A percentile compares a stretch with the other conserved stretches of the same genome.
Evolutionary conservation across 1,140 invertebrate genomes (phyloP).

Genomic region (Lepidostoma basale): DNA sequence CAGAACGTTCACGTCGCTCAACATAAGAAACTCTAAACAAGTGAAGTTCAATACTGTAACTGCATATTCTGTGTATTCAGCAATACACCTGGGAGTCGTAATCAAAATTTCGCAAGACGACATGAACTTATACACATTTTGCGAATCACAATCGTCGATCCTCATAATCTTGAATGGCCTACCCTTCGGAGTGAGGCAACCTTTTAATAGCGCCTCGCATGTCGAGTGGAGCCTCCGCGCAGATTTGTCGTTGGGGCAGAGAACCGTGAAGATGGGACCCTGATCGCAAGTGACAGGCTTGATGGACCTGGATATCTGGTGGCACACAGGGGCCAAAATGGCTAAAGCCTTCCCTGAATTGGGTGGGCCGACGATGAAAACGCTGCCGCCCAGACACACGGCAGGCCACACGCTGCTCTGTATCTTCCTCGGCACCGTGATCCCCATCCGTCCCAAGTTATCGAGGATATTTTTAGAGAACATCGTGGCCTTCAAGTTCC

Average conservation of each 20-base stretch:
- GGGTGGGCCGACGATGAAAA: not conserved
- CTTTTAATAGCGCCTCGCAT: not conserved
- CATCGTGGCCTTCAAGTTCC: not conserved
- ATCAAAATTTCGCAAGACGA: not conserved
- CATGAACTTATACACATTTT: constrained; percentile 1
- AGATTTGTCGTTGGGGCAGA: not conserved
- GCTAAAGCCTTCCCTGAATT: not conserved
- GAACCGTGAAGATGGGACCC: not conserved
- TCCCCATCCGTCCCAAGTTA: constrained; percentile 2
- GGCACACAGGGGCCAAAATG: constrained; percentile 13
- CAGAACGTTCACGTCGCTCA: not conserved
- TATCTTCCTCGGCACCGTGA: not conserved
- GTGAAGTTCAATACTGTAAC: not conserved
- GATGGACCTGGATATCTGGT: not conserved
- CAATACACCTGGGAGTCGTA: constrained; percentile 3
- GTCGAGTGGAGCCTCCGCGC: not conserved
- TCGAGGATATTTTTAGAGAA: not conserved
- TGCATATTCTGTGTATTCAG: not conserved
- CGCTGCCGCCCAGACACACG: not conserved
- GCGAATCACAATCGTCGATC: constrained; percentile 7
- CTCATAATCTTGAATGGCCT: not conserved
- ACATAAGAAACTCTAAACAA: not conserved
- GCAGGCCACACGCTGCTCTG: constrained; percentile 22
- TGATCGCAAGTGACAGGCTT: not conserved
- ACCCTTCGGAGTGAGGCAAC: not conserved